A percentile compares a stretch with the other conserved stretches of the same genome.
phyloP scores from a whole-genome alignment of 1,140 invertebrate genomes.

The Conopomorpha cramerella region DNA sequence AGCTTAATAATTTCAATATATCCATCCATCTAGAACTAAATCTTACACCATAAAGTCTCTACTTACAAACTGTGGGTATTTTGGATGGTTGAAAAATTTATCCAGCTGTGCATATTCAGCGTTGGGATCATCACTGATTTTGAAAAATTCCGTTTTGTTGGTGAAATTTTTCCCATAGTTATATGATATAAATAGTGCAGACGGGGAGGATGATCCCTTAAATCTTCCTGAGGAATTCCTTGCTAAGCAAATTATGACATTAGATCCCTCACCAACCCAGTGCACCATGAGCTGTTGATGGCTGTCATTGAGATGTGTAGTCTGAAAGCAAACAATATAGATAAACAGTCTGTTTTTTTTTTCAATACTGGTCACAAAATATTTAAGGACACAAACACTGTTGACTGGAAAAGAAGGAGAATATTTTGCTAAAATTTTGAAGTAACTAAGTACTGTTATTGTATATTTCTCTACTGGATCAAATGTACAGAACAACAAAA shows the following conservation, averaged over 20 bases:
- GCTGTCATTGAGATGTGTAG: slow-evolving; percentile 76
- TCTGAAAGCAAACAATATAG: slow-evolving; percentile 45
- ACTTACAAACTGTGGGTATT: slow-evolving; percentile 76
- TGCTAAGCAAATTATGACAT: slow-evolving; percentile 85
- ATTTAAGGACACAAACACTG: too few relatives aligned
- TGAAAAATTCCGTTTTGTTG: slow-evolving; percentile 74
- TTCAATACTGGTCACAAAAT: too few relatives aligned
- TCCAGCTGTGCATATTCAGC: slow-evolving; percentile 72
- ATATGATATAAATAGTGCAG: slow-evolving; percentile 82
- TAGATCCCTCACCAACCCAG: slow-evolving; percentile 84
- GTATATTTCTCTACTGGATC: too few relatives aligned
- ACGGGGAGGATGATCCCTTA: slow-evolving; percentile 59
- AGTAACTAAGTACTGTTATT: too few relatives aligned
- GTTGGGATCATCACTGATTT: slow-evolving; percentile 51
- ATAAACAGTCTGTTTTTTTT: too few relatives aligned
- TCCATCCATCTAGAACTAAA: too few relatives aligned
- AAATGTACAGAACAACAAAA: too few relatives aligned
- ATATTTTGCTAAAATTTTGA: too few relatives aligned
- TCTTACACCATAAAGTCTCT: too few relatives aligned
- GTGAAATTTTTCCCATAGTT: slow-evolving; percentile 82
- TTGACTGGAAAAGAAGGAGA: too few relatives aligned
- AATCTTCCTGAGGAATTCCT: slow-evolving; percentile 65
- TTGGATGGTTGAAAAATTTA: slow-evolving; percentile 84
- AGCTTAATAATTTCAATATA: slow-evolving; percentile 12
- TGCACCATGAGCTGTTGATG: slow-evolving; percentile 88